phyloP scores from a whole-genome alignment of 2,113 vertebrate species.

The Sapajus apella region DNA sequence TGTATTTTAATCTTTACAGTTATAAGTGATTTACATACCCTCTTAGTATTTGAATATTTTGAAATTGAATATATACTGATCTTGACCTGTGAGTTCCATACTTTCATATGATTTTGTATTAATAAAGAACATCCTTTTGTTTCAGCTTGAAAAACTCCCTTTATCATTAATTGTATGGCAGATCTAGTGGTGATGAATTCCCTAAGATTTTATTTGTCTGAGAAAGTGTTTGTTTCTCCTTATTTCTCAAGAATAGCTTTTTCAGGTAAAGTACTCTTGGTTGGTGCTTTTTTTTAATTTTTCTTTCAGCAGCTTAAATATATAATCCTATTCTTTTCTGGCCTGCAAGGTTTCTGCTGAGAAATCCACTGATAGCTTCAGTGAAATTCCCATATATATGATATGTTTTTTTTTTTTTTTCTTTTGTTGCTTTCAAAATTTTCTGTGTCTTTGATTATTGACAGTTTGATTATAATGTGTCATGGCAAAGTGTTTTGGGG shows the following conservation, averaged over 20 bases:
- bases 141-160: not conserved
- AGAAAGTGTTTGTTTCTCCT: not conserved
- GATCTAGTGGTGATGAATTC: not conserved
- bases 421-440: not conserved
- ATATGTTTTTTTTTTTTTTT: not conserved
- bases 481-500: not conserved
- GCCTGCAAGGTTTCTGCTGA: not conserved
- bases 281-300: not conserved
- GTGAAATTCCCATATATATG: not conserved
- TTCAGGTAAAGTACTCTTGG: not conserved
- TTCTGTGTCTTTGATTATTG: not conserved
- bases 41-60: not conserved
- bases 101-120: not conserved
- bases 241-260: not conserved
- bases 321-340: not conserved
- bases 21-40: not conserved
- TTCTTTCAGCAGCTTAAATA: not conserved
- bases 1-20: not conserved
- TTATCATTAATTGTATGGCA: not conserved
- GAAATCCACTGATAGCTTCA: not conserved
- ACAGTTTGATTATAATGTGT: not conserved
- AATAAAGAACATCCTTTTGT: not conserved
- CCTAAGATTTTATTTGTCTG: not conserved
- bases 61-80: not conserved
- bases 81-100: not conserved